Conservation (phyloP, 2,113 vertebrate genomes). For the Uropsilus gracilis region DNA sequence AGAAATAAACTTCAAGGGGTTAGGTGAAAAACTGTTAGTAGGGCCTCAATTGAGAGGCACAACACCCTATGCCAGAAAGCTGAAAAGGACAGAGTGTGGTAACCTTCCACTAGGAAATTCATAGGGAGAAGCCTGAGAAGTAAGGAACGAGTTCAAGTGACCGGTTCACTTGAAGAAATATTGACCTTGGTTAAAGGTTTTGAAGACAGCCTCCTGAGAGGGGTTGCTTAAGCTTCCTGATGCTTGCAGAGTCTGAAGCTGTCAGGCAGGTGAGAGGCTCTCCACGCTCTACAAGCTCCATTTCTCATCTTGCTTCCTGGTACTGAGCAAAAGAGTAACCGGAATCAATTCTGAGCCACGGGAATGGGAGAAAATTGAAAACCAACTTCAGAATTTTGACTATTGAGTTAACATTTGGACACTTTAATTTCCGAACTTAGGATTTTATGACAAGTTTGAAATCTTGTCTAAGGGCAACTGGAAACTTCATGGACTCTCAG, state of each 20-base stretch:
- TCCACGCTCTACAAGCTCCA: accelerated
- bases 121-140: background rate
- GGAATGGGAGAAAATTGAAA: background rate
- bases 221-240: background rate
- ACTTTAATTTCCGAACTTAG: background rate
- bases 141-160: background rate
- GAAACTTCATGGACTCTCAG: background rate
- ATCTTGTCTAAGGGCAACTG: background rate
- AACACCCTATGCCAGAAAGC: accelerated
- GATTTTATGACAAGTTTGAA: background rate
- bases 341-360: background rate
- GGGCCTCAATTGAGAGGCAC: background rate
- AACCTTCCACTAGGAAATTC: background rate
- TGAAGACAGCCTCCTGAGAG: background rate
- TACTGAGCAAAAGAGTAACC: background rate
- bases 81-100: background rate
- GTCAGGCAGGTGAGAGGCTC: background rate
- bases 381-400: background rate
- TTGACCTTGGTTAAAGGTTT: background rate
- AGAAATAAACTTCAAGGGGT: background rate
- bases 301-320: background rate
- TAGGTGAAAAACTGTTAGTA: background rate
- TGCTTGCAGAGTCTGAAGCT: background rate
- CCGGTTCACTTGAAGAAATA: too few species aligned
- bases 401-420: background rate